Percentiles rank a stretch among this genome's conserved stretches.
These are phyloP conservation scores for Hormiphora californensis DNA, from an alignment of 37 sponge, comb jelly and placozoan species.

Conservation along the genomic window DNA sequence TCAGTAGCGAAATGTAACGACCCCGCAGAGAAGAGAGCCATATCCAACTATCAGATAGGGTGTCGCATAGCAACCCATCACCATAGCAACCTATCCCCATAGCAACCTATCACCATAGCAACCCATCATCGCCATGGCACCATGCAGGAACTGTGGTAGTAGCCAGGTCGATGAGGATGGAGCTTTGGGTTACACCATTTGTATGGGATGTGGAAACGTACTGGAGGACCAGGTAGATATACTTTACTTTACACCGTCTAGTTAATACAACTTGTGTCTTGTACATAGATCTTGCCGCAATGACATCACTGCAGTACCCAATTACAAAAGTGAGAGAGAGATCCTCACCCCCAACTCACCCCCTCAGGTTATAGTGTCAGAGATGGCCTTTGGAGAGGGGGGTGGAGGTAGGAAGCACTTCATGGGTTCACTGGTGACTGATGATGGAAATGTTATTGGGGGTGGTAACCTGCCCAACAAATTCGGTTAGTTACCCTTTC, in stretches of 20 bases:
- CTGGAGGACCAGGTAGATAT: constrained; percentile 68
- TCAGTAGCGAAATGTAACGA: no score
- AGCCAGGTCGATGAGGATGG: constrained; percentile 87
- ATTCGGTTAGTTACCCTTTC: constrained; percentile 40
- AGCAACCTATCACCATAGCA: no score
- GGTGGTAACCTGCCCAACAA: not conserved
- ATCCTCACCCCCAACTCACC: no score
- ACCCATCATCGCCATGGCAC: constrained; percentile 38
- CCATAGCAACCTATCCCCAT: no score
- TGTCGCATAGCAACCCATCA: no score
- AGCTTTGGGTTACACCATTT: constrained; percentile 89
- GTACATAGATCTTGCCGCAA: not conserved
- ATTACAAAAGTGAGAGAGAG: no score
- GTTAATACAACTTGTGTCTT: not conserved
- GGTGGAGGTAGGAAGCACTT: constrained; percentile 31
- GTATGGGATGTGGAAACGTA: constrained; percentile 92
- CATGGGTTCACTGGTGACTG: constrained; percentile 19
- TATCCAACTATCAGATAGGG: no score
- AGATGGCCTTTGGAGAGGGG: constrained; percentile 31
- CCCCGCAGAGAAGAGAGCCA: no score
- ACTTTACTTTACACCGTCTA: no score
- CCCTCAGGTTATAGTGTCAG: constrained; percentile 46
- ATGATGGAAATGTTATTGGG: constrained; percentile 30
- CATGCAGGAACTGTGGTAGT: constrained; percentile 83
- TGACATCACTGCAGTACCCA: not conserved